Conservation (phyloP, 2,113 vertebrate genomes). For the Raja brachyura region DNA sequence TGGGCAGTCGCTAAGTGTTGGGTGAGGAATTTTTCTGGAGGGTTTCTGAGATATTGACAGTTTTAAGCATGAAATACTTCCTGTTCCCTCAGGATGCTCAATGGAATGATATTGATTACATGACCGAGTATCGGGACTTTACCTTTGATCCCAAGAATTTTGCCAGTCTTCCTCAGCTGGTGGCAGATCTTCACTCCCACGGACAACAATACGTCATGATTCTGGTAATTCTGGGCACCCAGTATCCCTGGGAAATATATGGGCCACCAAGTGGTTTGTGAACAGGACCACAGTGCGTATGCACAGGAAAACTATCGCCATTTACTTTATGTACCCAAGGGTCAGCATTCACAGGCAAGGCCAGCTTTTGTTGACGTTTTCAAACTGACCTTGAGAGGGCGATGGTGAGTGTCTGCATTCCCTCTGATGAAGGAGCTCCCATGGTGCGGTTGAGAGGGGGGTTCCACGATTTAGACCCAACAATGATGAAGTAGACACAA, state of each 20-base stretch:
- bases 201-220: constrained; percentile 61
- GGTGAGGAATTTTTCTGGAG: background rate
- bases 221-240: constrained; percentile 57
- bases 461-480: too few relatives aligned
- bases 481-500: too few relatives aligned
- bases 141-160: constrained; percentile 61
- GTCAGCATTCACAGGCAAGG: too few relatives aligned
- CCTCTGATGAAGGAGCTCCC: too few relatives aligned
- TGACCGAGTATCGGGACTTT: constrained; percentile 72
- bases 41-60: too few relatives aligned
- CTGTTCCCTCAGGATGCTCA: constrained; percentile 61
- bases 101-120: constrained; percentile 74
- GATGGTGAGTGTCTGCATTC: too few relatives aligned
- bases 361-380: too few relatives aligned
- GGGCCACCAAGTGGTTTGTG: background rate
- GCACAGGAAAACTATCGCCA: background rate
- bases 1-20: background rate
- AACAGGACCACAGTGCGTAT: background rate
- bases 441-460: too few relatives aligned
- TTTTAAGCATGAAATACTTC: background rate
- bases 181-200: constrained; percentile 57
- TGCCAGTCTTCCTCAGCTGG: constrained; percentile 63
- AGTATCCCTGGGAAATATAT: too few relatives aligned
- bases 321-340: too few relatives aligned
- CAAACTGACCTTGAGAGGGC: too few relatives aligned